phyloP scores from a whole-genome alignment of 2,113 vertebrate genomes.

The Gymnogyps californianus region DNA sequence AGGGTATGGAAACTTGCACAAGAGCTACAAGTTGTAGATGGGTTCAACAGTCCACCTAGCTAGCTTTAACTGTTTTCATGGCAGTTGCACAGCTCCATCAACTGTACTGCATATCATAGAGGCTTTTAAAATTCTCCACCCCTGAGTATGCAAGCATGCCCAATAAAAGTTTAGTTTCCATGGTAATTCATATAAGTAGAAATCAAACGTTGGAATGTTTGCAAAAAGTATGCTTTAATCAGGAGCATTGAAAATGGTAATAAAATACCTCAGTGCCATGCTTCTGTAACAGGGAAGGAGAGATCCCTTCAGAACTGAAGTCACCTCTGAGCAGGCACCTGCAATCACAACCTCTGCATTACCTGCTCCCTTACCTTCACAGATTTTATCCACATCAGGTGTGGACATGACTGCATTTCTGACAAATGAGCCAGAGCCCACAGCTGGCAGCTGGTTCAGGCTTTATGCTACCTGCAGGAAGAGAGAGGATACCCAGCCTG shows the following conservation, averaged over 20 bases:
- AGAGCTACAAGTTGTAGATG: not conserved
- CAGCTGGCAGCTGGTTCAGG: not conserved
- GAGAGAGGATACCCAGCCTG: not conserved
- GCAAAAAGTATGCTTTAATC: slow-evolving; percentile 1
- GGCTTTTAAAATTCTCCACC: not conserved
- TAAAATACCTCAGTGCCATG: not conserved
- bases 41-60: not conserved
- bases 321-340: not conserved
- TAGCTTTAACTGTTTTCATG: not conserved
- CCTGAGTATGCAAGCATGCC: not conserved
- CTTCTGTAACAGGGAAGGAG: not conserved
- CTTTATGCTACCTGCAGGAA: not conserved
- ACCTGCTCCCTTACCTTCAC: not conserved
- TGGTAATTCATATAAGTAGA: slow-evolving; percentile 46
- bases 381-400: not conserved
- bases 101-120: not conserved
- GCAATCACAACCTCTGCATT: fast-evolving
- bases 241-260: not conserved
- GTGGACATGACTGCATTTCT: not conserved
- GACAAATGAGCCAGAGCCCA: not conserved
- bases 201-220: slow-evolving; percentile 27
- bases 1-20: not conserved
- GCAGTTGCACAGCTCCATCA: not conserved
- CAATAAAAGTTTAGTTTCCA: slow-evolving; percentile 31
- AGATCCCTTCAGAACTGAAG: not conserved